phyloP scores from a whole-genome alignment of 2,888 invertebrate genomes.

The Gandaritis pyraliata region DNA sequence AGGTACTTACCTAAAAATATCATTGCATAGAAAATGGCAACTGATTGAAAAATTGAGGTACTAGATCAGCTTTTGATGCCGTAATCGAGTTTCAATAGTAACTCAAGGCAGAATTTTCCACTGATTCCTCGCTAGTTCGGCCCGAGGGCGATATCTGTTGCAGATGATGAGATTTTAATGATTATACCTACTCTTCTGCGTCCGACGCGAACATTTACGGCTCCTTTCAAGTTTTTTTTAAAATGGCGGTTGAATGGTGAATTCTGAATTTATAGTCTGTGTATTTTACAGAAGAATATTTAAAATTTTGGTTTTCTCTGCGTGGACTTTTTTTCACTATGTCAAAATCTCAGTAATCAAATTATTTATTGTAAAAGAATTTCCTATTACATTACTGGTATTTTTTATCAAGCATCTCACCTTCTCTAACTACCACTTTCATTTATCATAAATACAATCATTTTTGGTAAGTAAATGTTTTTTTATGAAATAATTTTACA shows the following conservation, averaged over 20 bases:
- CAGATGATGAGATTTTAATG: slow-evolving; percentile 65
- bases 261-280: slow-evolving; percentile 6
- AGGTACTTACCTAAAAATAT: too few species aligned
- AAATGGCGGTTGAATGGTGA: slow-evolving; percentile 10
- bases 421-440: too few species aligned
- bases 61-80: too few species aligned
- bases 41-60: too few species aligned
- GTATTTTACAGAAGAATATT: neutral
- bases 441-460: too few species aligned
- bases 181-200: slow-evolving; percentile 35
- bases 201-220: slow-evolving; percentile 28
- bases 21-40: too few species aligned
- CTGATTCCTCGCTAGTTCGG: slow-evolving; percentile 51
- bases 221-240: slow-evolving; percentile 24
- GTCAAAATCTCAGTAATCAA: too few species aligned
- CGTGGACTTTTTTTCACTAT: neutral
- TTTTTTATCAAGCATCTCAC: too few species aligned
- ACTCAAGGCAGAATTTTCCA: slow-evolving; percentile 45
- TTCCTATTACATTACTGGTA: too few species aligned
- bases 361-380: too few species aligned
- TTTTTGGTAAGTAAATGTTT: too few species aligned
- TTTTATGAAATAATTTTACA: too few species aligned
- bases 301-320: neutral
- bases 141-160: slow-evolving; percentile 49
- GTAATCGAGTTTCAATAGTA: slow-evolving; percentile 37